phyloP scores from a whole-genome alignment of 2,113 vertebrate genomes.

The Junco hyemalis region DNA sequence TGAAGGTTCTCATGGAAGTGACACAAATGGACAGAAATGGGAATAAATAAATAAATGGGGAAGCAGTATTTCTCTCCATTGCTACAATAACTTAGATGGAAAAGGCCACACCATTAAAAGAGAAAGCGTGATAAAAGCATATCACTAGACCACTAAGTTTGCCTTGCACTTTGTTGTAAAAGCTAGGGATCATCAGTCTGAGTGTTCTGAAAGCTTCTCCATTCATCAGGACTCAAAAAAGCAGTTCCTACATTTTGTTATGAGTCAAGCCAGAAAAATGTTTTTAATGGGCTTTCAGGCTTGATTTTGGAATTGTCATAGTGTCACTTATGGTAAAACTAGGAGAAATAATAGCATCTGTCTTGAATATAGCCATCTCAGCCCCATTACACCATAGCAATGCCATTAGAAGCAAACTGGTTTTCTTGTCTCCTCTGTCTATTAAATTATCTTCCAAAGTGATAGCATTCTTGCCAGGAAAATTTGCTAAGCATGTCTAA shows the following conservation, averaged over 20 bases:
- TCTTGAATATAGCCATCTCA: slow-evolving; percentile 29
- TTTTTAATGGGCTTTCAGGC: slow-evolving; percentile 50
- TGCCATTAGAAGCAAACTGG: slow-evolving; percentile 8
- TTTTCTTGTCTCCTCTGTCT: slow-evolving; percentile 25
- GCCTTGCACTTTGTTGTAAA: slow-evolving; percentile 14
- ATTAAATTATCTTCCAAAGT: slow-evolving; percentile 51
- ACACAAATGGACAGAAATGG: background rate
- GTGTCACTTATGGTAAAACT: slow-evolving; percentile 30
- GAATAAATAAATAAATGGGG: background rate
- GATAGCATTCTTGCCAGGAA: background rate
- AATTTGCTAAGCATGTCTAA: background rate
- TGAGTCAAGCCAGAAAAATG: slow-evolving; percentile 10
- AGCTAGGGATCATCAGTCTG: slow-evolving; percentile 3
- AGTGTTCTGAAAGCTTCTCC: slow-evolving; percentile 48
- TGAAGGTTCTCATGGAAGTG: background rate
- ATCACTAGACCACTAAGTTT: background rate
- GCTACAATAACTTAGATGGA: background rate
- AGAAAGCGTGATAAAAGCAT: slow-evolving; percentile 11
- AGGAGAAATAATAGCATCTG: slow-evolving; percentile 33
- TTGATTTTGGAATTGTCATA: slow-evolving; percentile 55
- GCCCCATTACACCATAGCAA: background rate
- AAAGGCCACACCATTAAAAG: slow-evolving; percentile 1
- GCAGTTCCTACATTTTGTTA: background rate
- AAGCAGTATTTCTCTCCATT: background rate
- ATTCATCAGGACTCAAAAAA: slow-evolving; percentile 14